Base-by-base conservation (phyloP, 2,888 invertebrate genomes). In the Alcis repandata region DNA sequence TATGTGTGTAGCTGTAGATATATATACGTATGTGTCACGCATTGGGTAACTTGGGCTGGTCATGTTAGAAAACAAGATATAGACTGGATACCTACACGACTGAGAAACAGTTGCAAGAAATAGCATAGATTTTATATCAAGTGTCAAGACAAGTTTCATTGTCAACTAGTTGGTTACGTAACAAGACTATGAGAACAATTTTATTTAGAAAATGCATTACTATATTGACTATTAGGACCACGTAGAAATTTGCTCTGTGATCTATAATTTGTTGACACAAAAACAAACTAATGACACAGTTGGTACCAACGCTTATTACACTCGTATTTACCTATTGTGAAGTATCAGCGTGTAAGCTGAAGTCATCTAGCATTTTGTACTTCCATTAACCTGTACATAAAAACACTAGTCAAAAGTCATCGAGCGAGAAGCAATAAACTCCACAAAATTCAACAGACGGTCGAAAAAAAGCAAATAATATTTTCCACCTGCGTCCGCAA, bases 401-500 rank as follows among this genome's bases (percentile, higher is more conserved):
- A 59, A 45, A 27, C 41, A 59, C 33, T 32, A 36, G 11, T 13
- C 17, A 41, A 15, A 52, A 48, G 20, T 20, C 51, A 38, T 33
- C 22, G 8, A 7, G 22, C 40, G 32, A 46, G 46, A 79, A 79
- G 73, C 76, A 78, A 77, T 78, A 77, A 74, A 75, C 59, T 57
- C 15, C 48, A 63, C 67, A 71, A 71, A 65, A 51, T 74, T 69
- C 51, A 66, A 75, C 64, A 68, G 69, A 66, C 65, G 62, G 46
- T 41, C n/a, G 15, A 40, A 80, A 82, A 80, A 83, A 83, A 77
- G 70, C 79, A 79, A 83, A 83, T 77, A 80, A 83, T 81, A 80
- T 51, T 83, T 80, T 78, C 83, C 92, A 92, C 92, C 91, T 92
- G 91, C 89, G 88, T 80, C 88, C 88, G 89, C 91, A 92, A 92